These are phyloP conservation scores for Ametastegia equiseti DNA, from an alignment of 2,888 invertebrate species.

Conservation along the genomic window DNA sequence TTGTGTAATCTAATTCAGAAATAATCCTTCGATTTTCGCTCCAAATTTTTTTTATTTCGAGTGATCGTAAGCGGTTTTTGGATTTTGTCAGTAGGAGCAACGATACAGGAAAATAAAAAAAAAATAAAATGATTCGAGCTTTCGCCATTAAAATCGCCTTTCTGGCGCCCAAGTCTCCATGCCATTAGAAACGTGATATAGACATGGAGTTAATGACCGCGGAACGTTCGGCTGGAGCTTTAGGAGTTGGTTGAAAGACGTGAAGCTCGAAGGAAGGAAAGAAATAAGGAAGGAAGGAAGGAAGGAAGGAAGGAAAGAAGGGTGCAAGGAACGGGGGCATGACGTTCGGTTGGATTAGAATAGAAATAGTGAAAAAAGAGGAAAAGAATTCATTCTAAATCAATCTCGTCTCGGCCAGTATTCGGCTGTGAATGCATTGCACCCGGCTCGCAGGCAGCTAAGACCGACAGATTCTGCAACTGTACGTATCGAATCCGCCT, in stretches of 20 bases:
- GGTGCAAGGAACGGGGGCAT: not conserved
- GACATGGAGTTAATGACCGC: not conserved
- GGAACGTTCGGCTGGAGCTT: not conserved
- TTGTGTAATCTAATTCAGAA: too few species aligned
- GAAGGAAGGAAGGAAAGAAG: not conserved
- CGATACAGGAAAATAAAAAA: too few species aligned
- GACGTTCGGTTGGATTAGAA: conserved; percentile 16
- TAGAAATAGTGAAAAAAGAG: conserved; percentile 18
- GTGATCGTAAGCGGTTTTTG: too few species aligned
- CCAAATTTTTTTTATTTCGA: too few species aligned
- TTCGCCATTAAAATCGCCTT: too few species aligned
- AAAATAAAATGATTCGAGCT: too few species aligned
- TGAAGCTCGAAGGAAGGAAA: not conserved
- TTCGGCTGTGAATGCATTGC: conserved; percentile 46
- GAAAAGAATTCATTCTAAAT: conserved; percentile 41
- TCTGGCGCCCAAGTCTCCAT: too few species aligned
- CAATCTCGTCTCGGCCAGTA: conserved; percentile 24
- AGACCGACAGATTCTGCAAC: conserved; percentile 44
- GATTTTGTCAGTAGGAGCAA: too few species aligned
- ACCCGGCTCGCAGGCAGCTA: conserved; percentile 7
- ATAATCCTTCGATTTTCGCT: too few species aligned
- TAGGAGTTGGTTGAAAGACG: not conserved
- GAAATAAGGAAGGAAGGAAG: not conserved
- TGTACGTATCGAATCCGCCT: conserved; percentile 19
- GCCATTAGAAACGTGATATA: too few species aligned